Evolutionary conservation across 2,113 vertebrate species (phyloP).

Genomic region (Rhea americana): DNA sequence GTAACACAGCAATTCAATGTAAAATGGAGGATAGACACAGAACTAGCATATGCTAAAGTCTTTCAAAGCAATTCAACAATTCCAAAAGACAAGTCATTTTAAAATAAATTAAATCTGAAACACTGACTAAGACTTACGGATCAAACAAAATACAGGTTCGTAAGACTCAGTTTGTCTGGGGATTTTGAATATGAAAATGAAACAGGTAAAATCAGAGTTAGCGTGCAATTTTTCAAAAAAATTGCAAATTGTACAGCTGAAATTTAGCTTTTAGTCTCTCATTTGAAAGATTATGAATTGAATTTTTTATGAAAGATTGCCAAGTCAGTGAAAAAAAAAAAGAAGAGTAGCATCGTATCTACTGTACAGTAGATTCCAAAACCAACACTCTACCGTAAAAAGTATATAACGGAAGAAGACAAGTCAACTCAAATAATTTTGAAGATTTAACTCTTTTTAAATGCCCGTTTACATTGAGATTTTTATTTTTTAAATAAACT

Average conservation of each 20-base stretch:
- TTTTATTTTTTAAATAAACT: neutral
- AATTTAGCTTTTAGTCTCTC: neutral
- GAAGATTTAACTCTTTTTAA: neutral
- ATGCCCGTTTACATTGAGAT: neutral
- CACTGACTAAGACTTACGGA: neutral
- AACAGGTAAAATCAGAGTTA: neutral
- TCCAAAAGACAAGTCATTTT: neutral
- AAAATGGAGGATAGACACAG: neutral
- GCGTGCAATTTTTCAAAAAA: neutral
- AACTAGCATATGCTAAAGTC: neutral
- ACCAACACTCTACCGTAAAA: neutral
- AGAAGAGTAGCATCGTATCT: neutral
- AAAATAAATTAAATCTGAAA: neutral
- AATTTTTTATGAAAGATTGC: neutral
- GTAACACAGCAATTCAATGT: conserved; percentile 30
- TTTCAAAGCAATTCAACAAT: neutral
- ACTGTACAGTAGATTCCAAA: neutral
- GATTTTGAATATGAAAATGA: neutral
- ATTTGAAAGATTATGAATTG: neutral
- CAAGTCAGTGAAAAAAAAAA: neutral
- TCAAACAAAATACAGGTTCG: neutral
- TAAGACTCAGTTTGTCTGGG: neutral
- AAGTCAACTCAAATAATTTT: neutral
- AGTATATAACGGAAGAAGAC: neutral
- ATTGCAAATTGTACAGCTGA: neutral